These are phyloP conservation scores for Megalops cyprinoides DNA, from an alignment of 2,797 vertebrate species.

Conservation along the genomic window DNA sequence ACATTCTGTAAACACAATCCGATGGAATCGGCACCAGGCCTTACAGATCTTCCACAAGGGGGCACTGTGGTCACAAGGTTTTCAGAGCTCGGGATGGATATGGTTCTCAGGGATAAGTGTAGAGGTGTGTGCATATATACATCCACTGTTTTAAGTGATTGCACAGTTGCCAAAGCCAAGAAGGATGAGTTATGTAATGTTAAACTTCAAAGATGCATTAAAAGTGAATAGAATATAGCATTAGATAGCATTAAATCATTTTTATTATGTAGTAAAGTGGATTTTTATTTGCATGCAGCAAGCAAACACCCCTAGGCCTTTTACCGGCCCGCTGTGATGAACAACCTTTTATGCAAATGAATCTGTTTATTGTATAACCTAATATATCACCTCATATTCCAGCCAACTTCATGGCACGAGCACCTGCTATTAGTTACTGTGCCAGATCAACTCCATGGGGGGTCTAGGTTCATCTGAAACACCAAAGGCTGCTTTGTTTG, in stretches of 20 bases:
- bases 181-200: neutral
- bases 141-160: too few relatives aligned
- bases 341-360: neutral
- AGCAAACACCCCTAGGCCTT: neutral
- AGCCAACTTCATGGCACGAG: neutral
- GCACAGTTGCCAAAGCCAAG: neutral
- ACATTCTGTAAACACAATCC: neutral
- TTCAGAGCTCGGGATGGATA: neutral
- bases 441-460: too few relatives aligned
- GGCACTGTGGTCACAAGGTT: slow-evolving; percentile 13
- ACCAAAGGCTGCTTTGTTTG: too few relatives aligned
- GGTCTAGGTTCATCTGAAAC: too few relatives aligned
- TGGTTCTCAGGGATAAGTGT: too few relatives aligned
- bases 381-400: neutral
- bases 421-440: neutral
- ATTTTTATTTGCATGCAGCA: neutral
- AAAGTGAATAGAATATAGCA: neutral
- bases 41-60: neutral
- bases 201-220: neutral
- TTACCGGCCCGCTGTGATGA: neutral
- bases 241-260: neutral
- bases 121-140: too few relatives aligned
- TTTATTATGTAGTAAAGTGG: neutral
- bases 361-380: neutral
- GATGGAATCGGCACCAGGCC: too few relatives aligned